phyloP scores from a whole-genome alignment of 2,797 vertebrate species.

The Tokudaia tokunoshimensis region DNA sequence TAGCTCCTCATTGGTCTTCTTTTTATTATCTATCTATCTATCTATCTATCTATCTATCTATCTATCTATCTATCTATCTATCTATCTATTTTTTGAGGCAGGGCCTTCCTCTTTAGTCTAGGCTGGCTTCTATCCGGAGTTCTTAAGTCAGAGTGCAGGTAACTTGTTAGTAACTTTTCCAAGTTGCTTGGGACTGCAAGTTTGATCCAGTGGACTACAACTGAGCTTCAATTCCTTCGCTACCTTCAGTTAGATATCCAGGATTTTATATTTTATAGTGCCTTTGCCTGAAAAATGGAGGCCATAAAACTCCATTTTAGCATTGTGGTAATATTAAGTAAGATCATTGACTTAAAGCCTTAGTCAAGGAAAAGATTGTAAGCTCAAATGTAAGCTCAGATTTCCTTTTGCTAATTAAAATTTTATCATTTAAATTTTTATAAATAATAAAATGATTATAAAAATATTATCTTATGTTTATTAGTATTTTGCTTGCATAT shows the following conservation, averaged over 20 bases:
- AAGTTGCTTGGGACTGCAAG: not conserved
- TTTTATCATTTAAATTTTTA: not conserved
- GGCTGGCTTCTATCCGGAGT: not conserved
- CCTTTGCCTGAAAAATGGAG: not conserved
- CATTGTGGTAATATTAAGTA: not conserved
- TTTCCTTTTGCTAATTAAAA: not conserved
- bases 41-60: too few species aligned
- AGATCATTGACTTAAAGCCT: not conserved
- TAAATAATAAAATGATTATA: conserved; percentile 1
- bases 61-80: too few species aligned
- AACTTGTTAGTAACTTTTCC: not conserved
- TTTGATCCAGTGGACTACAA: not conserved
- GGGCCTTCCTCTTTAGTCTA: not conserved
- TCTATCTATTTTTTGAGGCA: too few species aligned
- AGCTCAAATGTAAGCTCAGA: conserved; percentile 28
- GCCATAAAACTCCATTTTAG: conserved; percentile 9
- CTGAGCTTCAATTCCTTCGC: not conserved
- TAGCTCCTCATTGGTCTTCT: not conserved
- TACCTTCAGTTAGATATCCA: not conserved
- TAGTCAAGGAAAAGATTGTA: conserved; percentile 9
- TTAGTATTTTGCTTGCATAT: not conserved
- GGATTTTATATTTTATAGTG: not conserved
- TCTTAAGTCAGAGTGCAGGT: not conserved
- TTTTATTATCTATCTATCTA: not conserved
- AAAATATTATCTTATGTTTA: not conserved